Conservation (phyloP, 1,140 invertebrate species). For the Nilaparvata lugens region DNA sequence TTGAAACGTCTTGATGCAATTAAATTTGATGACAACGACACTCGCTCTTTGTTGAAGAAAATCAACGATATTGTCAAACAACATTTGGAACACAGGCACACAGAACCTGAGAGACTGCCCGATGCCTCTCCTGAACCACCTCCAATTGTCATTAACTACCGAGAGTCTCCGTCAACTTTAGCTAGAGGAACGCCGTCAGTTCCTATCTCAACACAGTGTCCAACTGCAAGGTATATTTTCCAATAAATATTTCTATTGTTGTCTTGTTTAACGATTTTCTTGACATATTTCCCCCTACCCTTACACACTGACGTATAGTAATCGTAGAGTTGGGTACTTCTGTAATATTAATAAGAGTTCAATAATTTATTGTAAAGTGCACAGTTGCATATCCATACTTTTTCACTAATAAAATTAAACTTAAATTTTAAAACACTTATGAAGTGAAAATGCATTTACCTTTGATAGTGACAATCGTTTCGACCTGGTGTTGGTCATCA, state of each 20-base stretch:
- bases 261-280: too few relatives aligned
- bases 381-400: too few relatives aligned
- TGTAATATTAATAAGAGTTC: too few relatives aligned
- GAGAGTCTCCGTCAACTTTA: neutral
- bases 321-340: too few relatives aligned
- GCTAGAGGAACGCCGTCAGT: neutral
- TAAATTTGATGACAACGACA: slow-evolving; percentile 1
- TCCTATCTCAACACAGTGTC: neutral
- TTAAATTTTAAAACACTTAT: too few relatives aligned
- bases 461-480: too few relatives aligned
- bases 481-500: too few relatives aligned
- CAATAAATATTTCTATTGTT: neutral
- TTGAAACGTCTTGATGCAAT: neutral
- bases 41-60: neutral
- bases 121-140: neutral
- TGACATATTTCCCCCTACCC: neutral
- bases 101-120: neutral
- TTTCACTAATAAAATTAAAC: too few relatives aligned
- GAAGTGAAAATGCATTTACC: too few relatives aligned
- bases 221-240: neutral
- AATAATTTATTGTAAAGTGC: neutral
- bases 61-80: too few relatives aligned
- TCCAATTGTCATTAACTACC: neutral
- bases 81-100: slow-evolving; percentile 3
- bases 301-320: neutral